phyloP scores from a whole-genome alignment of 2,797 vertebrate species.

The Spea hammondii region DNA sequence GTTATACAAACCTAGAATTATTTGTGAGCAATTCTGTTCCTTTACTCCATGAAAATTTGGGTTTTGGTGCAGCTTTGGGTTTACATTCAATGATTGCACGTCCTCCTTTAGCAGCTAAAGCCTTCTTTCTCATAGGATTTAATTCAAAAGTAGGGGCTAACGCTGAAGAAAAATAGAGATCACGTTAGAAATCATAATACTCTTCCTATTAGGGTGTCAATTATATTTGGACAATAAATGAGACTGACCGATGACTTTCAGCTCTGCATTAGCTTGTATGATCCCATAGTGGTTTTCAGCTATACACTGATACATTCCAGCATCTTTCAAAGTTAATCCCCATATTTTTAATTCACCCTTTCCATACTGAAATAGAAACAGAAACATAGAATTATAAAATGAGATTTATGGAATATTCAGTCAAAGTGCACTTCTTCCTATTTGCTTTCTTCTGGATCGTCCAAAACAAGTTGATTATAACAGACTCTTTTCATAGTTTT shows the following conservation, averaged over 20 bases:
- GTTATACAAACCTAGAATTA: slow-evolving; percentile 79
- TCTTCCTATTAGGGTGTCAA: no score
- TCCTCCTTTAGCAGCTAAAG: slow-evolving; percentile 83
- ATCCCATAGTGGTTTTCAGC: slow-evolving; percentile 84
- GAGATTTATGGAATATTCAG: not conserved
- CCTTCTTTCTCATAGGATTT: slow-evolving; percentile 85
- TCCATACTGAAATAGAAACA: slow-evolving; percentile 69
- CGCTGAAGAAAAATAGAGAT: slow-evolving; percentile 68
- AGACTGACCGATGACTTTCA: slow-evolving; percentile 84
- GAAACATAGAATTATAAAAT: slow-evolving; percentile 20
- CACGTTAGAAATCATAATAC: not conserved
- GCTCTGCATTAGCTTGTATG: slow-evolving; percentile 89
- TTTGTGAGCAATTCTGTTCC: slow-evolving; percentile 90
- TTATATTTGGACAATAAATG: not conserved
- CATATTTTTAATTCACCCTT: slow-evolving; percentile 79
- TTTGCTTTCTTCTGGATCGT: no score
- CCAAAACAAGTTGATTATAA: no score
- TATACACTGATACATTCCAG: slow-evolving; percentile 95
- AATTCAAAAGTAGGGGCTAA: slow-evolving; percentile 87
- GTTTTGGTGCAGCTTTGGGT: slow-evolving; percentile 90
- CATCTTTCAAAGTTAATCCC: slow-evolving; percentile 78
- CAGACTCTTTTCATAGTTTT: no score
- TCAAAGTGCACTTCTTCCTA: not conserved
- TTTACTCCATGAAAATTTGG: slow-evolving; percentile 89
- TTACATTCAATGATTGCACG: slow-evolving; percentile 89